Percentiles rank a stretch among this genome's conserved stretches.
Conservation (phyloP, 2,888 invertebrate genomes). For the Coelinius sp. region DNA sequence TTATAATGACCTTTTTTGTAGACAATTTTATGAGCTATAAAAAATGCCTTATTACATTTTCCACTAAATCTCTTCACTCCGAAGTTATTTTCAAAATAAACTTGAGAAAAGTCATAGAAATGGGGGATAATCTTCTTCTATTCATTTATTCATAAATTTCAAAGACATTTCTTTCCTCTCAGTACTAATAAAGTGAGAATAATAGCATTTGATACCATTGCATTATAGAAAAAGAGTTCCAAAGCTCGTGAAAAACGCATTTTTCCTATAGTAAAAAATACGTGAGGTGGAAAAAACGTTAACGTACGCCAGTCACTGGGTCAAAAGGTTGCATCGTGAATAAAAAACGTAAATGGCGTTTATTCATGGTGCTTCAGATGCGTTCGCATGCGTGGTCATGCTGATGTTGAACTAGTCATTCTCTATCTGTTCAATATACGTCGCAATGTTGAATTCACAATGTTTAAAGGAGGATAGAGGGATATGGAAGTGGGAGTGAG, state of each 20-base stretch:
- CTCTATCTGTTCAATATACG: slow-evolving; percentile 9
- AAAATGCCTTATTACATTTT: no score
- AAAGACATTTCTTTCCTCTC: background rate
- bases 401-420: background rate
- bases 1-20: no score
- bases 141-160: no score
- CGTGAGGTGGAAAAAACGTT: background rate
- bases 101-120: background rate
- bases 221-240: background rate
- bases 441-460: slow-evolving; percentile 1
- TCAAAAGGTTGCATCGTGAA: background rate
- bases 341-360: background rate
- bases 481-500: background rate
- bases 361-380: background rate
- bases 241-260: background rate
- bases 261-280: background rate
- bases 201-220: background rate
- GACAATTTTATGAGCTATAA: no score
- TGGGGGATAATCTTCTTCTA: no score
- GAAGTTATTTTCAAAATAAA: background rate
- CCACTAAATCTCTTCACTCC: no score
- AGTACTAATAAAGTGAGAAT: background rate
- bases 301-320: background rate
- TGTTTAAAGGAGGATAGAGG: background rate
- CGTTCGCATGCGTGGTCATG: slow-evolving; percentile 14